Evolutionary conservation across 2,113 vertebrate genomes (phyloP).

Genomic region (Epinephelus lanceolatus): DNA sequence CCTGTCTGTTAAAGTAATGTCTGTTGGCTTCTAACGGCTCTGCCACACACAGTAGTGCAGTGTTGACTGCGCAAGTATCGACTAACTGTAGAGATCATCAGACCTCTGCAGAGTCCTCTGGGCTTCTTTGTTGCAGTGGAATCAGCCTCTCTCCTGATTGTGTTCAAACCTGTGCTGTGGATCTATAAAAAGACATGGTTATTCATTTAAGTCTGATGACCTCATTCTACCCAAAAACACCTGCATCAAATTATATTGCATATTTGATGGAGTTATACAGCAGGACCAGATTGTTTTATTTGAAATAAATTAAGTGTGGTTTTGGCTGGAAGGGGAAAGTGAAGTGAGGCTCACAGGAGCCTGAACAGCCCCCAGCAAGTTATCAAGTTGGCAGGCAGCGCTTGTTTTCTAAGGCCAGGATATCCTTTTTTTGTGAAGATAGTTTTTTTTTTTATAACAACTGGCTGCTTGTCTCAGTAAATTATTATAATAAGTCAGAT

Average conservation of each 20-base stretch:
- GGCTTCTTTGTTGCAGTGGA: background rate
- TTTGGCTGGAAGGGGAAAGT: constrained; percentile 11
- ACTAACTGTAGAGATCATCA: background rate
- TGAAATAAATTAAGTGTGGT: constrained; percentile 11
- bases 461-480: constrained; percentile 31
- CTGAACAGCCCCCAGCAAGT: constrained; percentile 25
- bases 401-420: constrained; percentile 15
- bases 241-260: background rate
- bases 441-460: constrained; percentile 19
- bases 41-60: background rate
- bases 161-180: background rate
- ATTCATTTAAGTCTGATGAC: background rate
- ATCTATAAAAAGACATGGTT: background rate
- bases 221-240: background rate
- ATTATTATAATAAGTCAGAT: constrained; percentile 31
- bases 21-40: background rate
- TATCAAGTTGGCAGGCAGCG: constrained; percentile 23
- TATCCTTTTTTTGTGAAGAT: background rate
- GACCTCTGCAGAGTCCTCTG: constrained; percentile 2
- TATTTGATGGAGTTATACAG: constrained; percentile 4
- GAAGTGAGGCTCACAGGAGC: constrained; percentile 13
- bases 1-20: background rate
- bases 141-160: background rate
- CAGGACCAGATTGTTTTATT: constrained; percentile 14
- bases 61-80: background rate